phyloP scores from a whole-genome alignment of 23 tunicate species.

The Trididemnum clinides region DNA sequence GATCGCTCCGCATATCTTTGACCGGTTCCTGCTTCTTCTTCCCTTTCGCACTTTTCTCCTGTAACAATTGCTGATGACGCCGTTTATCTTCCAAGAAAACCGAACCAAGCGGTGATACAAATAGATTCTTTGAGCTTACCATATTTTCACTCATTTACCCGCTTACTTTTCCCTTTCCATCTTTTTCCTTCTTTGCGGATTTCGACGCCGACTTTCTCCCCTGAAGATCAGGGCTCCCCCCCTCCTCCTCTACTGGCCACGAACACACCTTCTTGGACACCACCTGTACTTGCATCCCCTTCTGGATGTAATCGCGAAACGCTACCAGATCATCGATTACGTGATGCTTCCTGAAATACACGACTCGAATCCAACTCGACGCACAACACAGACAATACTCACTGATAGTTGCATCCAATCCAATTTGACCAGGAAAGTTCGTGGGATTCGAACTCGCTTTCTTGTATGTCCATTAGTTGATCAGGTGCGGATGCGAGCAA shows the following conservation, averaged over 20 bases:
- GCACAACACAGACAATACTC: background rate
- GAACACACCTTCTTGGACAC: conserved; percentile 25
- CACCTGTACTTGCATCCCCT: conserved; percentile 44
- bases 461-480: no score
- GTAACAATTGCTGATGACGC: background rate
- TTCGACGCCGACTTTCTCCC: conserved; percentile 39
- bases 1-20: conserved; percentile 53
- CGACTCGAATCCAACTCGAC: background rate
- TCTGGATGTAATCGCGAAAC: conserved; percentile 51
- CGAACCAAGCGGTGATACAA: no score
- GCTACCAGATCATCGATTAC: conserved; percentile 49
- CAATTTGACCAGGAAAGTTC: background rate
- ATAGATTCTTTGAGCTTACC: no score
- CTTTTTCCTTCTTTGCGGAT: background rate
- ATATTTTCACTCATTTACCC: no score
- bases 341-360: conserved; percentile 49
- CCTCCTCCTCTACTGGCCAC: conserved; percentile 53
- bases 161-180: background rate
- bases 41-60: conserved; percentile 46
- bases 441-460: no score
- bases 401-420: background rate
- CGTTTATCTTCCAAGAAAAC: no score
- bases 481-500: no score
- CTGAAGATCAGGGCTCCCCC: conserved; percentile 25
- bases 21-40: conserved; percentile 54